Conservation (phyloP, 1,140 invertebrate species). For the Drosophila persimilis region DNA sequence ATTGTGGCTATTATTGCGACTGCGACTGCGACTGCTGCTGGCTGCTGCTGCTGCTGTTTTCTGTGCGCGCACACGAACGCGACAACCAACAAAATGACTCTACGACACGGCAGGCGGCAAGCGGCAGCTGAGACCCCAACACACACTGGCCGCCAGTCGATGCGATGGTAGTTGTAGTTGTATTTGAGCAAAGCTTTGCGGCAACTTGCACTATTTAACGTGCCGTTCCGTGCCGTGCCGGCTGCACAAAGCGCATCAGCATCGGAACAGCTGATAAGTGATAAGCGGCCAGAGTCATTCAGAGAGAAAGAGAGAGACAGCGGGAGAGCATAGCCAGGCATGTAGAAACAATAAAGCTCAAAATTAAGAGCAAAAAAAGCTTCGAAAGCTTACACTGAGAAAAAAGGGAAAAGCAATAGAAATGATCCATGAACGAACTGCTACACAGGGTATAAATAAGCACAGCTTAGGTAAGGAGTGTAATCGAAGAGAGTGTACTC, state of each 20-base stretch:
- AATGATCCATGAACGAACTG: too few relatives aligned
- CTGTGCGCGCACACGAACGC: conserved; percentile 77
- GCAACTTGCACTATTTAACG: conserved; percentile 48
- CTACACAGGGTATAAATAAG: too few relatives aligned
- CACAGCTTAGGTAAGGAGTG: too few relatives aligned
- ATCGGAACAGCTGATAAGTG: conserved; percentile 75
- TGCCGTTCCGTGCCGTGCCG: conserved; percentile 26
- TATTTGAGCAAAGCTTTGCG: conserved; percentile 67
- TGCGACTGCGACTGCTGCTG: conserved; percentile 33
- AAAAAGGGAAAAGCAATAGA: not conserved
- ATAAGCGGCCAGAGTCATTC: conserved; percentile 48
- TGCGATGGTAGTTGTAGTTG: conserved; percentile 30
- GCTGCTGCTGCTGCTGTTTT: conserved; percentile 25
- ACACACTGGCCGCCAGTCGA: conserved; percentile 41
- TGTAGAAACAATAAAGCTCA: not conserved
- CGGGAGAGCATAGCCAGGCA: not conserved
- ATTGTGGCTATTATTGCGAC: conserved; percentile 16
- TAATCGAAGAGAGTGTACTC: too few relatives aligned
- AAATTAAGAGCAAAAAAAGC: not conserved
- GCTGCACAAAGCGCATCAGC: conserved; percentile 62
- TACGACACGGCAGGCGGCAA: conserved; percentile 44
- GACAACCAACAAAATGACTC: conserved; percentile 79
- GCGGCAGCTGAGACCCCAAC: conserved; percentile 53
- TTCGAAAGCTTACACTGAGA: conserved; percentile 40
- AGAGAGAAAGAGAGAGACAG: conserved; percentile 1